Evolutionary conservation across 1,140 invertebrate species (phyloP).

Genomic region (Papilio polyxenes): DNA sequence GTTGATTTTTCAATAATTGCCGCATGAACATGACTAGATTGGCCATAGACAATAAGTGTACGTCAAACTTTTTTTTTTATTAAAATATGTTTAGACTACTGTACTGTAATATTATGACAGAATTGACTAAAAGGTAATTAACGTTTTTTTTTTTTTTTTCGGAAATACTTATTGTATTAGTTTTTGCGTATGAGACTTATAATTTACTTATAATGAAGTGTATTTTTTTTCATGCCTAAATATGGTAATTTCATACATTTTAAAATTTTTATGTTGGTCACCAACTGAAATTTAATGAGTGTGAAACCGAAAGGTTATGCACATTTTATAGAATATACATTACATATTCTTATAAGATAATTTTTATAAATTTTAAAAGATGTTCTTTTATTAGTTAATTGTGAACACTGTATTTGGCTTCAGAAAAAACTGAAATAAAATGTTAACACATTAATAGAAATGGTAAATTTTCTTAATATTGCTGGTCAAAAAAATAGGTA

Average conservation of each 20-base stretch:
- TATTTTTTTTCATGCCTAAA: neutral
- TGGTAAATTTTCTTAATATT: too few species aligned
- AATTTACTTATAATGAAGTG: neutral
- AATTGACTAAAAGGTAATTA: conserved; percentile 43
- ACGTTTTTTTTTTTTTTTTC: conserved; percentile 41
- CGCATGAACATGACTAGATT: neutral
- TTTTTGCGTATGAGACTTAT: neutral
- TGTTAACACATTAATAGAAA: too few species aligned
- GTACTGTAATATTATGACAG: neutral
- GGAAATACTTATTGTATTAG: conserved; percentile 31
- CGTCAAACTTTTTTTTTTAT: neutral
- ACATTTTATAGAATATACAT: too few species aligned
- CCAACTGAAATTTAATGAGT: too few species aligned
- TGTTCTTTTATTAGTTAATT: too few species aligned
- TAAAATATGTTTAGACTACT: neutral
- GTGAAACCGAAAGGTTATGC: too few species aligned
- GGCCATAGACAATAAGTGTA: conserved; percentile 3
- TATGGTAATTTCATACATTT: neutral
- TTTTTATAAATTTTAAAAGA: too few species aligned
- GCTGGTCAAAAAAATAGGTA: too few species aligned
- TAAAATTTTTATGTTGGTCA: too few species aligned
- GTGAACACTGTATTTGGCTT: too few species aligned
- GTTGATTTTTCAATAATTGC: neutral
- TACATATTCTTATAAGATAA: too few species aligned
- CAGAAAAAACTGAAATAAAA: too few species aligned